Percentiles rank a stretch among this genome's conserved stretches.
Evolutionary conservation across 2,113 vertebrate species (phyloP).

Genomic region (Andinoacara biseriatus): DNA sequence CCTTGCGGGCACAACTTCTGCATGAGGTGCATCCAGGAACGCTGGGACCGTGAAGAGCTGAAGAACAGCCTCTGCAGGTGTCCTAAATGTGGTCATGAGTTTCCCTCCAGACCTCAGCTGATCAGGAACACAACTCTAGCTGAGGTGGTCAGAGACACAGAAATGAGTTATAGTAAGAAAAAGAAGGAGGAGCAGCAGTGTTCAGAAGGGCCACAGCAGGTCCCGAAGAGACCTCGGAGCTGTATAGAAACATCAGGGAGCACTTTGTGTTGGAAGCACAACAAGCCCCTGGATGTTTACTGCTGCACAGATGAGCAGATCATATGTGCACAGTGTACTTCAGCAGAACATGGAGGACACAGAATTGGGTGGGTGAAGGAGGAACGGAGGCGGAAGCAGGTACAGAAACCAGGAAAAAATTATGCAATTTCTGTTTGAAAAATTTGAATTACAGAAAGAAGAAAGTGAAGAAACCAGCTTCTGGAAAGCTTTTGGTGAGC

Average conservation of each 20-base stretch:
- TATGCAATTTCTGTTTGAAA: not conserved
- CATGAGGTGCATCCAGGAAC: not conserved
- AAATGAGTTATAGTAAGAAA: conserved; percentile 26
- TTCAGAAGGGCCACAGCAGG: conserved; percentile 56
- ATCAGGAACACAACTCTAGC: conserved; percentile 10
- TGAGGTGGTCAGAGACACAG: conserved; percentile 61
- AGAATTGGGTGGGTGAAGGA: conserved; percentile 6
- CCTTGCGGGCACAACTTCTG: conserved; percentile 78
- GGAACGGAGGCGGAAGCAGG: conserved; percentile 49
- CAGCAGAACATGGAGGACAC: conserved; percentile 54
- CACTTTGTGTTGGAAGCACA: conserved; percentile 25
- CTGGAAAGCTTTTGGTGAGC: not conserved
- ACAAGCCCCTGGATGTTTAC: conserved; percentile 50
- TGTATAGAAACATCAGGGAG: conserved; percentile 47
- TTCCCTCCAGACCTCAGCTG: conserved; percentile 8
- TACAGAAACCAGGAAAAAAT: not conserved
- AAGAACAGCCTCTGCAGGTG: not conserved
- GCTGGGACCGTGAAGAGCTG: not conserved
- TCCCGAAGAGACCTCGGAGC: conserved; percentile 80
- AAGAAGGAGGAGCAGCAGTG: not conserved
- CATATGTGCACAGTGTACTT: conserved; percentile 51
- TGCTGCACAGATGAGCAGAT: conserved; percentile 58
- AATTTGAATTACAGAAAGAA: not conserved
- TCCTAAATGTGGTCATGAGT: conserved; percentile 1
- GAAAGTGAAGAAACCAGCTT: not conserved